phyloP scores from a whole-genome alignment of 1,140 invertebrate species.

The Saccostrea cuccullata region DNA sequence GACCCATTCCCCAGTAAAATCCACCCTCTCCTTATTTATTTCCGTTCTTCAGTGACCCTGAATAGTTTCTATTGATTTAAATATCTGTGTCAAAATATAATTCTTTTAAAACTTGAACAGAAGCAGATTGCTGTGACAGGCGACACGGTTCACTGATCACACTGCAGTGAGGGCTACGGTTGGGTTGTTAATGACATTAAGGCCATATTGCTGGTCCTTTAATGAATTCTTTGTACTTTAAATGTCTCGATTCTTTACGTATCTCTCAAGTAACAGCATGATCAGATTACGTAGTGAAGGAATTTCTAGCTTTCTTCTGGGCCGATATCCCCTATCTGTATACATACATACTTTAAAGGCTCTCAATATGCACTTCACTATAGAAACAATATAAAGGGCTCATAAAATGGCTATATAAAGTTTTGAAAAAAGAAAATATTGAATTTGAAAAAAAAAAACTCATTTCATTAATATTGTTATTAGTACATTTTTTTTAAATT shows the following conservation, averaged over 20 bases:
- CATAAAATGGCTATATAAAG: too few relatives aligned
- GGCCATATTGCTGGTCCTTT: neutral
- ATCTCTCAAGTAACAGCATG: neutral
- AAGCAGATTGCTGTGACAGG: neutral
- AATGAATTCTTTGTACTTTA: neutral
- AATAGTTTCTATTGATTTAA: slow-evolving; percentile 9
- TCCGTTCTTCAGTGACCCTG: neutral
- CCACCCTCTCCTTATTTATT: neutral
- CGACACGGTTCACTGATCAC: neutral
- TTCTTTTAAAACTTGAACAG: neutral
- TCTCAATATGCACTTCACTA: neutral
- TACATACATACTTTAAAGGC: neutral
- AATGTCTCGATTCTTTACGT: neutral
- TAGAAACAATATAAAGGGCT: too few relatives aligned
- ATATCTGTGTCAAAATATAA: neutral
- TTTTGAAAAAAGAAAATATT: too few relatives aligned
- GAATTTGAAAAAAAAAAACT: too few relatives aligned
- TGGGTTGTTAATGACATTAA: slow-evolving; percentile 2
- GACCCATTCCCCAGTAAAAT: neutral
- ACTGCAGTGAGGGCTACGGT: neutral
- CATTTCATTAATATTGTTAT: too few relatives aligned
- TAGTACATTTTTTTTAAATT: too few relatives aligned
- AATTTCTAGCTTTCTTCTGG: neutral
- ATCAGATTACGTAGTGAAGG: neutral
- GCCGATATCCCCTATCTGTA: neutral